phyloP scores from a whole-genome alignment of 2,888 invertebrate species.

The Megamerina dolium region DNA sequence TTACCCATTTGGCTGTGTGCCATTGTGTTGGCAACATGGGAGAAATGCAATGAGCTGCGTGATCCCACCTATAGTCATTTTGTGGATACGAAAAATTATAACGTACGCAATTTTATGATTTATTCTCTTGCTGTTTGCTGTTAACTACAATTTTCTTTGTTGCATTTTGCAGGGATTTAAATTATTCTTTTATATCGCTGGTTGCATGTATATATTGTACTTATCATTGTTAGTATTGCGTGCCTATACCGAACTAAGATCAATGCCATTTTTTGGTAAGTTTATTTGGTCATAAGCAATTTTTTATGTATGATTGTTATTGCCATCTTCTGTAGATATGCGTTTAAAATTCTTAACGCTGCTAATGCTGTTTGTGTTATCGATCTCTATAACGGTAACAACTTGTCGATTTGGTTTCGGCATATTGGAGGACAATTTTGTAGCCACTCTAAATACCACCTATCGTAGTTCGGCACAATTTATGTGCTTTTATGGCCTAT shows the following conservation, averaged over 20 bases:
- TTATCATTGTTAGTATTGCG: conserved; percentile 74
- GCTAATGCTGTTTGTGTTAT: conserved; percentile 73
- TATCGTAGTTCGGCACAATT: conserved; percentile 92
- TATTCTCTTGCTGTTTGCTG: background rate
- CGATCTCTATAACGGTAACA: conserved; percentile 69
- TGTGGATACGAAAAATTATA: conserved; percentile 75
- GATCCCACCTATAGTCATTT: conserved; percentile 92
- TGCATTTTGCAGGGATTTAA: conserved; percentile 69
- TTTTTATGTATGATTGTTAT: background rate
- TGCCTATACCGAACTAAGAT: conserved; percentile 89
- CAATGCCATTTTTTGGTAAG: conserved; percentile 97
- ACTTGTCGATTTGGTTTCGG: conserved; percentile 81
- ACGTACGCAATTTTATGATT: conserved; percentile 56
- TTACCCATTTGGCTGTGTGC: conserved; percentile 82
- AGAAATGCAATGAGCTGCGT: conserved; percentile 77
- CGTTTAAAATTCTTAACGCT: conserved; percentile 85
- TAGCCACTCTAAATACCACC: conserved; percentile 77
- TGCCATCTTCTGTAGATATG: conserved; percentile 60
- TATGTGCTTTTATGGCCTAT: conserved; percentile 88
- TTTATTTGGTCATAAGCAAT: conserved; percentile 14
- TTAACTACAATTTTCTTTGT: background rate
- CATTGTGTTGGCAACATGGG: conserved; percentile 81
- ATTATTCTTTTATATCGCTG: conserved; percentile 81
- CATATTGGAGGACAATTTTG: conserved; percentile 89
- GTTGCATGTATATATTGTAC: conserved; percentile 80